Base-by-base conservation (phyloP, 2,888 invertebrate species). In the Spilosoma lubricipeda region DNA sequence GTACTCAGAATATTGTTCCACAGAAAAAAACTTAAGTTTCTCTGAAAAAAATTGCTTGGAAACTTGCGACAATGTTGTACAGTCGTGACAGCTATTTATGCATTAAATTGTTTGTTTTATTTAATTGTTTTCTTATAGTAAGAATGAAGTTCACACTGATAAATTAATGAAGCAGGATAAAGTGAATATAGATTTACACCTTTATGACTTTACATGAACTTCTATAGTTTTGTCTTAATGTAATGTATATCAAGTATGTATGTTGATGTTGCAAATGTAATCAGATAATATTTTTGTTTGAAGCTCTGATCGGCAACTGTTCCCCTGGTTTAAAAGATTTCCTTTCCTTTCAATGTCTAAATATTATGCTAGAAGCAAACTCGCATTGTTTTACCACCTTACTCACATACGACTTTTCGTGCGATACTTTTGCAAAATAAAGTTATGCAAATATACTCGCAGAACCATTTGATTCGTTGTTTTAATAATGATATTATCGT, bases 1-100 rank as follows among this genome's bases (percentile, higher is more conserved):
- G 82, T 84, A 86, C 81, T 84, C 76, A 70, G 82, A 86, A 88
- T 91, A 87, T 88, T 87, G 86, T 88, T 82, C 80, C 77, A 71
- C 72, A 79, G 75, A 74, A 80, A 79, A n/a, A 59, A 84, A 80
- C 78, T 79, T 82, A 75, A 81, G 80, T 79, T 80, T 83, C 78
- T 75, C 74, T 72, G 77, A 76, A 76, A 73, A 81, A 78, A 74
- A 74, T 36, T 59, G 65, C 73, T 77, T 39, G 23, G 52, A 64
- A 69, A 71, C 64, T 72, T 67, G 48, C 71, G 63, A 71, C 65
- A 67, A 52, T 68, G 70, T n/a, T 67, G 42, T 71, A 36, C 68
- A 39, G 63, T 67, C 33, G 33, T 73, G 74, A 77, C 65, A 63
- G 56, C 59, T 68, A 72, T 79, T 75, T 73, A 73, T 70, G 67